phyloP scores from a whole-genome alignment of 2,113 vertebrate species.

The Callospermophilus lateralis region DNA sequence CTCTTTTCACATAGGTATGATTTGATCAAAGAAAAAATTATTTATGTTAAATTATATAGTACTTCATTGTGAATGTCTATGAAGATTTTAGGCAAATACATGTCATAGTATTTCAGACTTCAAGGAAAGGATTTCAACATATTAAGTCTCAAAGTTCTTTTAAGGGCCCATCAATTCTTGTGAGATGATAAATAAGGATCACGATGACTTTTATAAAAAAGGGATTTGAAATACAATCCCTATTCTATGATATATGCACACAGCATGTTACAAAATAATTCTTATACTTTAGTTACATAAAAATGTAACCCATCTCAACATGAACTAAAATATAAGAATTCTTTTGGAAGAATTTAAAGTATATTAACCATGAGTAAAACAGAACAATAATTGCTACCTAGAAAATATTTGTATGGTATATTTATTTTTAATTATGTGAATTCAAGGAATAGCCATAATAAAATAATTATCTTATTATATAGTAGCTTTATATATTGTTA shows the following conservation, averaged over 20 bases:
- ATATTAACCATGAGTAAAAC: background rate
- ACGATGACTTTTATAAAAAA: background rate
- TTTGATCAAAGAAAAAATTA: conserved; percentile 38
- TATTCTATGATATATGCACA: background rate
- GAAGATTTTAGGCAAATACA: conserved; percentile 47
- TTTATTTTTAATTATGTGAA: background rate
- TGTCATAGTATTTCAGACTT: background rate
- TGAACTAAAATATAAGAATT: background rate
- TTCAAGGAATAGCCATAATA: background rate
- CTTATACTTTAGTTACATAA: background rate
- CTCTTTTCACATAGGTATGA: background rate
- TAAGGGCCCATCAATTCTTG: background rate
- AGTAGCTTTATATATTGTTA: background rate
- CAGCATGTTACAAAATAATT: background rate
- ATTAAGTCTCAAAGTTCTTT: conserved; percentile 37
- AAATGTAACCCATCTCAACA: too few relatives aligned
- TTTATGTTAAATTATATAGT: background rate
- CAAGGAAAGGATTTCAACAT: conserved; percentile 34
- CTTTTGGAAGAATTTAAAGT: background rate
- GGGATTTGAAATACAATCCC: background rate
- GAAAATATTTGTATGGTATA: background rate
- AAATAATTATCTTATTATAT: background rate
- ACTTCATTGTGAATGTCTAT: conserved; percentile 48
- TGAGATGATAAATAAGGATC: conserved; percentile 2
- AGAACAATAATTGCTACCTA: background rate